A percentile compares a stretch with the other conserved stretches of the same genome.
These are phyloP conservation scores for Oryctes rhinoceros DNA, from an alignment of 1,140 invertebrate species.

Conservation along the genomic window DNA sequence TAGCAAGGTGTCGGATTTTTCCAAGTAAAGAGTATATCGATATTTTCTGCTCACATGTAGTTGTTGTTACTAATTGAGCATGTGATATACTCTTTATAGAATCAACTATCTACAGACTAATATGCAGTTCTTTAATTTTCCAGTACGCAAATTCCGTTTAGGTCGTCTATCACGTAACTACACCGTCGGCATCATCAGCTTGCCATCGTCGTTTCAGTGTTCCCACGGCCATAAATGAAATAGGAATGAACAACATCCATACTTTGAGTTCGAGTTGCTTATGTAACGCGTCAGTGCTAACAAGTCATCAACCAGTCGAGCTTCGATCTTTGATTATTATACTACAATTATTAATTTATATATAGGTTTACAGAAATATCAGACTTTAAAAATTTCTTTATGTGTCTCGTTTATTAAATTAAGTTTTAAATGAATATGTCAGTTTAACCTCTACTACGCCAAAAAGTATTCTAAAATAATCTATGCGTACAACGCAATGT, in stretches of 20 bases:
- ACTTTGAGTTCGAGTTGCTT: neutral
- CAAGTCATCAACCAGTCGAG: neutral
- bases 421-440: conserved; percentile 14
- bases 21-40: too few species aligned
- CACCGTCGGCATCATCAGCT: conserved; percentile 13
- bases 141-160: conserved; percentile 4
- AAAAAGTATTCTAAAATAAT: neutral
- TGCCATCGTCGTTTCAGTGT: conserved; percentile 3
- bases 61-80: neutral
- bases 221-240: neutral
- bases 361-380: conserved; percentile 22
- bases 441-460: conserved; percentile 11
- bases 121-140: neutral
- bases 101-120: neutral
- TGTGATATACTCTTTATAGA: conserved; percentile 1
- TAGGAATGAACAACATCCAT: neutral
- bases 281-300: conserved; percentile 7
- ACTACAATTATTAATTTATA: conserved; percentile 20
- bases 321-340: neutral
- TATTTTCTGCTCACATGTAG: too few species aligned
- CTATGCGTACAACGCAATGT: neutral
- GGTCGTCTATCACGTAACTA: conserved; percentile 15
- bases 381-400: conserved; percentile 20
- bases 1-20: too few species aligned
- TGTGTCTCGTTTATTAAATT: conserved; percentile 11